These are phyloP conservation scores for Netelia inedita DNA, from an alignment of 2,888 invertebrate species.

Conservation along the genomic window DNA sequence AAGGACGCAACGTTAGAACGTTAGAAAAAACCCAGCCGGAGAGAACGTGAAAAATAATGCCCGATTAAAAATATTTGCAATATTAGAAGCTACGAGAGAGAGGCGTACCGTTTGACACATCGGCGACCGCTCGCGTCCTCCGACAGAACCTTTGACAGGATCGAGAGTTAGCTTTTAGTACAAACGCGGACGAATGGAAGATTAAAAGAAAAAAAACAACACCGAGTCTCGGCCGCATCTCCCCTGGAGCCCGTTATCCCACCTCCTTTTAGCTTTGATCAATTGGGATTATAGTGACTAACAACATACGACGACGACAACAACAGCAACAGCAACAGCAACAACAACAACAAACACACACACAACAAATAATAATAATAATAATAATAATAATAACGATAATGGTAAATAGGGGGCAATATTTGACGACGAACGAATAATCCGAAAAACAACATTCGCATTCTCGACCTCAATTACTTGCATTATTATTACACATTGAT, in stretches of 20 bases:
- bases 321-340: too few relatives aligned
- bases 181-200: constrained; percentile 12
- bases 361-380: constrained; percentile 23
- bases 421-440: constrained; percentile 50
- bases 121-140: too few relatives aligned
- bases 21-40: not conserved
- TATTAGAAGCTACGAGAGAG: constrained; percentile 18
- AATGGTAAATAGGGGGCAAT: constrained; percentile 17
- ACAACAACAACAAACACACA: too few relatives aligned
- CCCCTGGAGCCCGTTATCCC: not conserved
- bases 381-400: constrained; percentile 23
- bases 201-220: not conserved
- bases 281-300: constrained; percentile 47
- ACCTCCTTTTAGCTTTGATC: constrained; percentile 57
- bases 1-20: not conserved
- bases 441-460: not conserved
- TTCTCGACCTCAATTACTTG: too few relatives aligned
- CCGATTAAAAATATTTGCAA: constrained; percentile 13
- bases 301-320: not conserved
- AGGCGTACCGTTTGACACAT: not conserved
- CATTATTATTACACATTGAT: too few relatives aligned
- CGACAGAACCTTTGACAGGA: too few relatives aligned
- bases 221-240: constrained; percentile 24
- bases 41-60: not conserved
- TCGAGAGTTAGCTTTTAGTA: constrained; percentile 8